These are phyloP conservation scores for Cherax quadricarinatus DNA, from an alignment of 1,140 invertebrate species.

Conservation along the genomic window DNA sequence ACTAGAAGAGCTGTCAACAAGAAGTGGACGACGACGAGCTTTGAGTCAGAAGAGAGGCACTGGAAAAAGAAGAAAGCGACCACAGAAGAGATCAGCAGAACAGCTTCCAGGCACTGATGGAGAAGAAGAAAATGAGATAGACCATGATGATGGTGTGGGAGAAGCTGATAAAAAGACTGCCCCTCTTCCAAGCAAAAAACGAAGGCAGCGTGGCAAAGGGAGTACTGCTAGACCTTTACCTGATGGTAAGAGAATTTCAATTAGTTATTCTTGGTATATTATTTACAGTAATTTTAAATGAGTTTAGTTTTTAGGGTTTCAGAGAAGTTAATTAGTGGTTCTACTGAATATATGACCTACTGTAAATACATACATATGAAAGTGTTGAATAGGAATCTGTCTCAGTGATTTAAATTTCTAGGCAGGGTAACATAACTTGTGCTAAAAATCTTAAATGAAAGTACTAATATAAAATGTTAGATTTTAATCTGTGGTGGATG, in stretches of 20 bases:
- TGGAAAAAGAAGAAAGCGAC: constrained; percentile 1
- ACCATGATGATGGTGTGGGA: not conserved
- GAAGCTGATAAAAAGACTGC: not conserved
- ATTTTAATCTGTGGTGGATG: too few species aligned
- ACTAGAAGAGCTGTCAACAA: not conserved
- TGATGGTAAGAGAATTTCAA: constrained; percentile 31
- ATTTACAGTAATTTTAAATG: not conserved
- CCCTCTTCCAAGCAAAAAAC: constrained; percentile 9
- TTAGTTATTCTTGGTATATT: not conserved
- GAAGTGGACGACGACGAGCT: not conserved
- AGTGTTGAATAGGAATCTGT: too few species aligned
- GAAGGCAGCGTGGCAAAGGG: constrained; percentile 48
- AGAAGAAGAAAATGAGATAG: constrained; percentile 1
- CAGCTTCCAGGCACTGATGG: constrained; percentile 14
- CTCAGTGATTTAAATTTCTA: too few species aligned
- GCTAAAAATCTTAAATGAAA: too few species aligned
- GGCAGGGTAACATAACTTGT: too few species aligned
- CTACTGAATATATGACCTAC: too few species aligned
- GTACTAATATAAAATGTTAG: too few species aligned
- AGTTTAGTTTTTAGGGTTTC: too few species aligned
- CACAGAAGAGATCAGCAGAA: constrained; percentile 16
- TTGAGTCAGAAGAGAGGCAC: not conserved
- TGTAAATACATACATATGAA: too few species aligned
- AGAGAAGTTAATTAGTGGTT: too few species aligned
- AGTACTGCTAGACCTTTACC: constrained; percentile 47